phyloP scores from a whole-genome alignment of 2,797 vertebrate species.

The Myiotriccus ornatus region DNA sequence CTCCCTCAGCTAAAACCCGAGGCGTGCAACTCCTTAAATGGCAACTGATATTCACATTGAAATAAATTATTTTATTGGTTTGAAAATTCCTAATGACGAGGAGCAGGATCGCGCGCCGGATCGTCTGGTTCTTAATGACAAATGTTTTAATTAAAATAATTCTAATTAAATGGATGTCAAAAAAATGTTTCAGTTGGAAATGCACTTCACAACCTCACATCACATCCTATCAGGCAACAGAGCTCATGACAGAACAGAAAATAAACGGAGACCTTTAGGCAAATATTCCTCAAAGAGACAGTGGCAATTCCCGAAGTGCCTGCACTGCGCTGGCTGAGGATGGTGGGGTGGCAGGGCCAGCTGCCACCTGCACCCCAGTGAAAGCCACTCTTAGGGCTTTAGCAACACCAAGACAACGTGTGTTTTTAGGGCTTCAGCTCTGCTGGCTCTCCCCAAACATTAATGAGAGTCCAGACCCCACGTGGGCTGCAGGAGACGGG shows the following conservation, averaged over 20 bases:
- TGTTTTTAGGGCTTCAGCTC: fast-evolving
- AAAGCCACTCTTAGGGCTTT: background rate
- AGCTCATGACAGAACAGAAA: constrained; percentile 11
- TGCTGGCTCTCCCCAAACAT: background rate
- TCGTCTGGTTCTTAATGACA: background rate
- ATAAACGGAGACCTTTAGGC: background rate
- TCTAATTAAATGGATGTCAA: constrained; percentile 67
- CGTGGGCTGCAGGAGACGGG: background rate
- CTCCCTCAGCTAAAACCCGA: background rate
- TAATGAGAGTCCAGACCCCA: background rate
- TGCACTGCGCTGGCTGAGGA: fast-evolving
- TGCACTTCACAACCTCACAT: constrained; percentile 7
- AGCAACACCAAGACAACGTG: fast-evolving
- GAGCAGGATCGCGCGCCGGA: background rate
- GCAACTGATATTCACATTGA: background rate
- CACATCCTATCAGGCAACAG: constrained; percentile 37
- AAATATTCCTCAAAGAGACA: background rate
- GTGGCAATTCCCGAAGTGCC: fast-evolving
- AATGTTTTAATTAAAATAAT: constrained; percentile 69
- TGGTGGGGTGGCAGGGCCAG: background rate
- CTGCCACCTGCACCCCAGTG: background rate
- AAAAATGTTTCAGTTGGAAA: constrained; percentile 42
- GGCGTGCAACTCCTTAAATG: background rate
- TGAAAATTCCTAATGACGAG: background rate
- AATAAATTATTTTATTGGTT: background rate